Base-by-base conservation (phyloP, 2,888 invertebrate genomes). In the Eupithecia insigniata region DNA sequence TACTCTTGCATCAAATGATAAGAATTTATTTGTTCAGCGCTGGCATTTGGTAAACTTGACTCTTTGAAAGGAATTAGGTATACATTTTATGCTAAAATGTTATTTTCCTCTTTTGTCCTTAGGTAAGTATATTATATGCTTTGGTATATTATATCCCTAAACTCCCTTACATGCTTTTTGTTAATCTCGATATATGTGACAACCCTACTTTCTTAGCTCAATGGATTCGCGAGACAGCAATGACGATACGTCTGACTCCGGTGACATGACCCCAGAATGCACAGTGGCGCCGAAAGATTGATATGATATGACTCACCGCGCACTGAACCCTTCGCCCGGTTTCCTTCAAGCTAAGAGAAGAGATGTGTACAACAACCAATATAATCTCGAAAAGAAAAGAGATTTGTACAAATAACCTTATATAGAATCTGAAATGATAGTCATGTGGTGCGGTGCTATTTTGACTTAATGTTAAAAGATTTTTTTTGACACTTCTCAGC, bases 271-370 rank as follows among this genome's bases (percentile, higher is more conserved):
- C 80, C 80, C 80, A 82, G 82, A 84, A 85, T 81, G 82, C 78
- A 81, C 76, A 79, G 77, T 83, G 84, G 85, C 86, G 87, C 85
- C 87, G 82, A 82, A 83, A 84, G 84, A 84, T 85, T 82, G 72
- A 26, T 51, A 51, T 82, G 71, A 73, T 67, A 76, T 80, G 83
- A 84, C 78, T 82, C 83, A 83, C 30, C 69, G 66, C 62, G n/a
- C n/a, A 62, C 14, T 34, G 14, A 64, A 36, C 12, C 64, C 36
- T 22, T n/a, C 12, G 55, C 22, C 7, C 26, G 55, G 46, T 2
- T 10, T 51, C 46, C 46, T 14, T 14, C 7, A n/a, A 46, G 46
- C 46, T 46, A n/a, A 46, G n/a, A 46, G 46, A 18, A 43, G 18
- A 16, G 39, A 16, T 46, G n/a, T 18, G 5, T 1, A 32, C 10